Conservation (phyloP, 2,797 vertebrate genomes). For the Liasis olivaceus region DNA sequence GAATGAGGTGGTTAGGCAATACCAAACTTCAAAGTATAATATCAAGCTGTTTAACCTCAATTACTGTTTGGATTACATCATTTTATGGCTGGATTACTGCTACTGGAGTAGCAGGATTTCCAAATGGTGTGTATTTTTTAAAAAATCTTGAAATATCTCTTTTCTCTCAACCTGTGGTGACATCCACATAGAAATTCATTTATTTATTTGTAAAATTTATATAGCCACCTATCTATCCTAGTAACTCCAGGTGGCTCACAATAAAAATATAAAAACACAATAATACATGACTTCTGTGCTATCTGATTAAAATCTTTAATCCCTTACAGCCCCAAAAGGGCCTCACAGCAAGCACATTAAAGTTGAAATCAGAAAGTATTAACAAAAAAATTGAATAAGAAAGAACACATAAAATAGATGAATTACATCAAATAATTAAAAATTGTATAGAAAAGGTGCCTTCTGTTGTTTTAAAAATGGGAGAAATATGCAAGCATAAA, state of each 20-base stretch:
- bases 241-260: too few species aligned
- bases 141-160: neutral
- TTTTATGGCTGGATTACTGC: too few species aligned
- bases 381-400: neutral
- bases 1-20: too few species aligned
- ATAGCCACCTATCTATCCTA: neutral
- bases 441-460: neutral
- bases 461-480: neutral
- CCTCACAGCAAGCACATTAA: neutral
- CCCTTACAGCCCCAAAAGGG: neutral
- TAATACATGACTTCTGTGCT: too few species aligned
- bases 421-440: neutral
- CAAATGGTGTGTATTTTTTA: too few species aligned
- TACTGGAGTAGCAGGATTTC: too few species aligned
- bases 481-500: too few species aligned
- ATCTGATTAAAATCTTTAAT: too few species aligned
- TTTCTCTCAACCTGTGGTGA: neutral
- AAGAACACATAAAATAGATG: neutral
- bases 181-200: neutral
- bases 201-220: neutral
- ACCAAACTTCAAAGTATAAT: too few species aligned
- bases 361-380: neutral
- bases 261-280: too few species aligned
- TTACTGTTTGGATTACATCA: too few species aligned
- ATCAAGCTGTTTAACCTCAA: too few species aligned